Evolutionary conservation across 2,797 vertebrate genomes (phyloP).

Genomic region (Allobates femoralis): DNA sequence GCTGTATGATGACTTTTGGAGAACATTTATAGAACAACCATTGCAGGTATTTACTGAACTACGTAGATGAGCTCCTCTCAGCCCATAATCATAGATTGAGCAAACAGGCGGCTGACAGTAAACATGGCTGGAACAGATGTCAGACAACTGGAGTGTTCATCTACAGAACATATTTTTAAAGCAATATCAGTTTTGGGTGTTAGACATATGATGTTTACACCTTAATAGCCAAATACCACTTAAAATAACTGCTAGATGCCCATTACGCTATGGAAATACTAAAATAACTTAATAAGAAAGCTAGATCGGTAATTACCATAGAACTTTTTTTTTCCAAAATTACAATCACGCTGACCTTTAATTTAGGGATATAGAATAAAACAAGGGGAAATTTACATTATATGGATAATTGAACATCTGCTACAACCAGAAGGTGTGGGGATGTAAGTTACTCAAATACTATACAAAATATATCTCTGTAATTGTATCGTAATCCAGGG

Average conservation of each 20-base stretch:
- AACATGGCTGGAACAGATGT: slow-evolving; percentile 39
- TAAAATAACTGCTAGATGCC: slow-evolving; percentile 26
- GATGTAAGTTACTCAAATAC: slow-evolving; percentile 56
- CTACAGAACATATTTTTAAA: slow-evolving; percentile 40
- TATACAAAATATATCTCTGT: slow-evolving; percentile 55
- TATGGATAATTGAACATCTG: slow-evolving; percentile 61
- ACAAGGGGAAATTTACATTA: slow-evolving; percentile 54
- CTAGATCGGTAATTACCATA: slow-evolving; percentile 45
- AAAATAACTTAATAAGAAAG: slow-evolving; percentile 48
- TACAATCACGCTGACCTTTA: slow-evolving; percentile 51
- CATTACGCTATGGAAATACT: slow-evolving; percentile 38
- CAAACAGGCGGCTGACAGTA: slow-evolving; percentile 15
- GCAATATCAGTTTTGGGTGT: not conserved
- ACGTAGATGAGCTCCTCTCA: not conserved
- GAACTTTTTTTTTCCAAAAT: slow-evolving; percentile 39
- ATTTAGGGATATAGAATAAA: slow-evolving; percentile 52
- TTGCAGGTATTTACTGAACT: not conserved
- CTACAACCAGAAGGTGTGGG: slow-evolving; percentile 49
- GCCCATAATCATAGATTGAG: not conserved
- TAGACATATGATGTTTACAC: slow-evolving; percentile 37
- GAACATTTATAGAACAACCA: not conserved
- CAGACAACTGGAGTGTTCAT: slow-evolving; percentile 21
- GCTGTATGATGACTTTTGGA: not conserved
- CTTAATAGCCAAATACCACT: slow-evolving; percentile 17
- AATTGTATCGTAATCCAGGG: slow-evolving; percentile 52